phyloP scores from a whole-genome alignment of 2,888 invertebrate genomes.

The Drosophila neutralis region DNA sequence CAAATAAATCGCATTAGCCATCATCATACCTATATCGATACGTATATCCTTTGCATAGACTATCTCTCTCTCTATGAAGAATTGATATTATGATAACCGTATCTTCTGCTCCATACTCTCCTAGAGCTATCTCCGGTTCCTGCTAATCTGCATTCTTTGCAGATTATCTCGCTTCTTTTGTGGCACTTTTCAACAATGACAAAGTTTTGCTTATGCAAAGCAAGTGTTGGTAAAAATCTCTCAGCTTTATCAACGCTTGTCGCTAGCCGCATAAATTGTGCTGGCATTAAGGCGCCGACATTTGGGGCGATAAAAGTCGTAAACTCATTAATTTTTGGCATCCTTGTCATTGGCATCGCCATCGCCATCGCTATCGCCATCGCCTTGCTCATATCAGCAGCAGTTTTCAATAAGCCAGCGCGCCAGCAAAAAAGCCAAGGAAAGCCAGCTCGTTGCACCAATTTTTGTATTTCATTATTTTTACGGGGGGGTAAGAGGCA shows the following conservation, averaged over 20 bases:
- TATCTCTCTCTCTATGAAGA: background rate
- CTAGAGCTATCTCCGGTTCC: background rate
- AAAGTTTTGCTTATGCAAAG: conserved; percentile 12
- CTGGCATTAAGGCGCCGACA: conserved; percentile 30
- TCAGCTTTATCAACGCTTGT: conserved; percentile 10
- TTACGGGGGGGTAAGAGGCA: background rate
- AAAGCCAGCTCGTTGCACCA: conserved; percentile 19
- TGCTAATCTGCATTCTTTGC: background rate
- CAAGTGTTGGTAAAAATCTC: conserved; percentile 13
- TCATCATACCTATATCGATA: background rate
- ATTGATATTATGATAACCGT: background rate
- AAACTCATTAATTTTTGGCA: conserved; percentile 75
- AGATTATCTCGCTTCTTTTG: background rate
- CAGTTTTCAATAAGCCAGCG: conserved; percentile 61
- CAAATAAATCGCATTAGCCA: background rate
- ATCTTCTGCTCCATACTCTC: background rate
- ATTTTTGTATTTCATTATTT: conserved; percentile 51
- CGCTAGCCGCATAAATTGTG: conserved; percentile 21
- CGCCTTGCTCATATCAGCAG: conserved; percentile 51
- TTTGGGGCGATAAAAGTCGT: conserved; percentile 36
- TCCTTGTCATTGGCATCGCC: conserved; percentile 26
- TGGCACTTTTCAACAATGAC: background rate
- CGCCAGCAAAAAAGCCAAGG: conserved; percentile 8
- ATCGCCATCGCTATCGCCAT: conserved; percentile 27
- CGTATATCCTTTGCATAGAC: background rate